Conservation (phyloP, 92 coral and sea anemone genomes). For the Actinostola sp. region DNA sequence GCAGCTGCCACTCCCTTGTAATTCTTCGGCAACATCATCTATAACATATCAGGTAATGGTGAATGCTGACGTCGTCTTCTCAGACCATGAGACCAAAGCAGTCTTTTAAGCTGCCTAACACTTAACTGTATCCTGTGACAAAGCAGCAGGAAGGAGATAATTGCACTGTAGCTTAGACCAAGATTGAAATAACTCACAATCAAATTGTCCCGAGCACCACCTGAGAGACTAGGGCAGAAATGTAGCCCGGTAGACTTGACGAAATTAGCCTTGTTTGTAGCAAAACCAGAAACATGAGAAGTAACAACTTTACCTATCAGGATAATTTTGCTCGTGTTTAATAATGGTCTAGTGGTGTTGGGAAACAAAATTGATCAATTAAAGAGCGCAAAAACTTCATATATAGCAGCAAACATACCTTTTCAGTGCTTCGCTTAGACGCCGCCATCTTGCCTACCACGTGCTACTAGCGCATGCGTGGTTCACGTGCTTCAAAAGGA, state of each 20-base stretch:
- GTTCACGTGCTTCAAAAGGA: too few relatives aligned
- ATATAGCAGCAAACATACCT: too few relatives aligned
- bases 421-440: too few relatives aligned
- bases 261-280: conserved; percentile 8
- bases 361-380: too few relatives aligned
- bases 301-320: too few relatives aligned
- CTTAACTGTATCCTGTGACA: conserved; percentile 15
- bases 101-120: conserved; percentile 13
- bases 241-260: conserved; percentile 6
- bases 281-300: conserved; percentile 3
- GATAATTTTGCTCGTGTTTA: too few relatives aligned
- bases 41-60: conserved; percentile 1
- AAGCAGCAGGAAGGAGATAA: conserved; percentile 1
- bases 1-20: conserved; percentile 35
- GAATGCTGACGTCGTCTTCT: too few relatives aligned
- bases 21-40: conserved; percentile 27
- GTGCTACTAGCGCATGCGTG: too few relatives aligned
- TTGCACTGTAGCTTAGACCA: conserved; percentile 3
- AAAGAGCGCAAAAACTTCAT: too few relatives aligned
- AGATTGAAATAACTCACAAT: conserved; percentile 16
- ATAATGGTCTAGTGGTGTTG: too few relatives aligned
- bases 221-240: too few relatives aligned
- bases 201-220: background rate
- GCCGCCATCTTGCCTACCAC: too few relatives aligned
- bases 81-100: background rate